Base-by-base conservation (phyloP, 2,888 invertebrate species). In the Drosophila nigricruria region DNA sequence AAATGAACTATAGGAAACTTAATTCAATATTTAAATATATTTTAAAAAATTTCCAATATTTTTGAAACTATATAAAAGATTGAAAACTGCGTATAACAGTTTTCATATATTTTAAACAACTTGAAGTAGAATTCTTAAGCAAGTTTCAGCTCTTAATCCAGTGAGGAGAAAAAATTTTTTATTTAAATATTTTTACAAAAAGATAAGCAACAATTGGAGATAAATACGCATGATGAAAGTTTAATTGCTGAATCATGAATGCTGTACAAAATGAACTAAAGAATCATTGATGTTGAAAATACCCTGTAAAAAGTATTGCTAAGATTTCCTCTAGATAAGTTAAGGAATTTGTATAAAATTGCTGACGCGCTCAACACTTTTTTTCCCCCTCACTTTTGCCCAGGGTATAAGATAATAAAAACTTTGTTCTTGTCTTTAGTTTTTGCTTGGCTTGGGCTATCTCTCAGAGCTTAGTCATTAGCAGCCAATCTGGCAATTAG, bases 401-500 rank as follows among this genome's bases (percentile, higher is more conserved):
- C 14, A 61, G 62, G 49, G 62, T 50, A 54, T 20, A 10, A 40
- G 1, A 8, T 16, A 20, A 18, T n/a, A 5, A 1, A n/a, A n/a
- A 27, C n/a, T 27, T 27, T 8, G 38, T 53, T 8, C 16, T 6
- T 43, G 43, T 23, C 4, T 40, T n/a, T 3, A 8, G 9, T 0
- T 1, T 14, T n/a, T 5, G 32, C 27, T 59, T 20, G 12, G 32
- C 10, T 30, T 36, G 30, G 6, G 3, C 53, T 63, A 66, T 66
- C 76, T 61, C 25, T 2, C 2, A 10, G 18, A n/a, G 32, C 50
- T 57, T 38, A 50, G 66, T 68, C 68, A 68, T 73, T 68, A 58
- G 47, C 45, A 38, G 14, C 27, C 66, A 73, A 49, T 58, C 49
- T 67, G 68, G 54, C 57, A 73, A 73, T 73, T 59, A 59, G 73